Percentiles rank a stretch among this genome's conserved stretches.
Evolutionary conservation across 2,888 invertebrate species (phyloP).

Genomic region (Microplitis manilae): DNA sequence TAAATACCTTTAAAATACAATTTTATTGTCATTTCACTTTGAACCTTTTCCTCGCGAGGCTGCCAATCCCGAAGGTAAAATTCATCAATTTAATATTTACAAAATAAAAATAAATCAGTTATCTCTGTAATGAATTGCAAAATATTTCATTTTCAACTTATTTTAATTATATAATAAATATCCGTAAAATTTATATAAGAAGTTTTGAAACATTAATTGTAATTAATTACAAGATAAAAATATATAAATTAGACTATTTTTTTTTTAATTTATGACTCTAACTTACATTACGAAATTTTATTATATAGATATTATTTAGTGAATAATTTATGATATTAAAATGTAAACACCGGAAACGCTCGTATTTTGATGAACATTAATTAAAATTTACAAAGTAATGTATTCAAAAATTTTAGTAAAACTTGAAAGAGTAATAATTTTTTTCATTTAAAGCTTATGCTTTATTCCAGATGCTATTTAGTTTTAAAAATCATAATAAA

Average conservation of each 20-base stretch:
- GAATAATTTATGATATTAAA: no score
- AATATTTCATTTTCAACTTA: background rate
- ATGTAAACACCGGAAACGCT: no score
- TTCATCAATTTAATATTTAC: background rate
- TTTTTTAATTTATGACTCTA: background rate
- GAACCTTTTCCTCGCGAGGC: background rate
- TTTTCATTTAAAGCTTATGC: no score
- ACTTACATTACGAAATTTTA: background rate
- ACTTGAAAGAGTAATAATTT: no score
- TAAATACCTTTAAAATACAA: background rate
- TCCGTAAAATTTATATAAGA: background rate
- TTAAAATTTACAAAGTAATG: no score
- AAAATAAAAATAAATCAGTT: constrained; percentile 1
- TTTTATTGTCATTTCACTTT: background rate
- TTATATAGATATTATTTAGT: background rate
- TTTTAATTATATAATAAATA: background rate
- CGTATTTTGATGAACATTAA: no score
- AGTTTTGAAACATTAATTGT: background rate
- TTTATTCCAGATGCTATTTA: no score
- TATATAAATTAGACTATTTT: background rate
- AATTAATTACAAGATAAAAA: background rate
- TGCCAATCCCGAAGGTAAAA: background rate
- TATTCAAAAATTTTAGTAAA: no score
- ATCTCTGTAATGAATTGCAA: background rate
- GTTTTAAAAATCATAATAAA: no score